Evolutionary conservation across 2,888 invertebrate genomes (phyloP), one percentile per base, ranked within the genome.

Genomic region (Temnothorax ravouxi): DNA sequence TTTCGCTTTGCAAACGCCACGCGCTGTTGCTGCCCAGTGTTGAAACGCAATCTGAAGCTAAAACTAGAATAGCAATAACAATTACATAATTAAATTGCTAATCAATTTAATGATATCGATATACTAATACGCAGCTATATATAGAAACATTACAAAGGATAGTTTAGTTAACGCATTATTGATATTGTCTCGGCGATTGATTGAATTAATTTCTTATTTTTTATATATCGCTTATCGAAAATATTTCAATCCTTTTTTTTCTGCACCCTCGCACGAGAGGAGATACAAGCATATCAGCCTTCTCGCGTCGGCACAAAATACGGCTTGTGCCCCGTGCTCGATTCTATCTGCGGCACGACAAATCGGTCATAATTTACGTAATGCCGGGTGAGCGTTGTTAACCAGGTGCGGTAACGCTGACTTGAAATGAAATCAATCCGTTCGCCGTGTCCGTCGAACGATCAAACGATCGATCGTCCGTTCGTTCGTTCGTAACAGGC

Each of bases 401-500:
- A 41, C 61, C 77, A 47, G n/a, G 54, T 61, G 52, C 59, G 54
- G 25, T 62, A 61, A 64, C 50, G 41, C 34, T 21, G 34, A 29
- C 21, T 34, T 38, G 34, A 72, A 83, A 83, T 47, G 66, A 84
- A 85, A 86, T 89, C 79, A 69, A 82, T 82, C 62, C 61, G 75
- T 67, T 85, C 38, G 44, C 76, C 38, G 71, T 54, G 62, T 71
- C 50, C 41, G 47, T 21, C 6, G 56, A 54, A 18, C 13, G 79
- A 47, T 59, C 64, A 15, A 13, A 15, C 25, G 41, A 34, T 59
- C 74, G 74, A 59, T 56, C 44, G 75, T 2, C 80, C 77, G 54
- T 1, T 62, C 66, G 54, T 52, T 87, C 77, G 62, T 83, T 82
- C 25, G 64, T 81, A 82, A 66, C 67, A 84, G 67, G 76, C 56